These are phyloP conservation scores for Cladopsammia gracilis DNA, from an alignment of 64 coral and sea anemone genomes.

Conservation along the genomic window DNA sequence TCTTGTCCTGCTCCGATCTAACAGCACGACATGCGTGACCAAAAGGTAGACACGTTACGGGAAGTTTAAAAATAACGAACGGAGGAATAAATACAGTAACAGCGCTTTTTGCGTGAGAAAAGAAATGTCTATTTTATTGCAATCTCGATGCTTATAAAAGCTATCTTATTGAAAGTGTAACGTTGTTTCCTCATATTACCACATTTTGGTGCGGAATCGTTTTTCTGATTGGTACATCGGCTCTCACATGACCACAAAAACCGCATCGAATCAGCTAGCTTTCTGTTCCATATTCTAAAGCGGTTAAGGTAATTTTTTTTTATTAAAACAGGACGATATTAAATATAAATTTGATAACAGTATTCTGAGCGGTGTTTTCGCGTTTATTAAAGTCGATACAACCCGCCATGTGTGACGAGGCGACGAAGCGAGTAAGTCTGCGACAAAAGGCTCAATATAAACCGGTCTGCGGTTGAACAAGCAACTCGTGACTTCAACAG, in stretches of 20 bases:
- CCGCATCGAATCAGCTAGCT: slow-evolving; percentile 7
- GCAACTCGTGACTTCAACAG: background rate
- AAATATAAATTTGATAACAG: slow-evolving; percentile 7
- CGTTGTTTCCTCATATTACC: too few relatives aligned
- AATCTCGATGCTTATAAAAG: too few relatives aligned
- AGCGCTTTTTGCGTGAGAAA: too few relatives aligned
- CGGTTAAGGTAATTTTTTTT: background rate
- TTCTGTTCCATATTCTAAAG: background rate
- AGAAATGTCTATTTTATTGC: too few relatives aligned
- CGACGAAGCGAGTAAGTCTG: background rate
- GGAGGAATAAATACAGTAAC: too few relatives aligned
- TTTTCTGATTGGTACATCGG: background rate
- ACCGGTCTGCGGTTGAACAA: slow-evolving; percentile 50
- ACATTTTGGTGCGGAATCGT: background rate
- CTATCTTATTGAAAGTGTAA: too few relatives aligned
- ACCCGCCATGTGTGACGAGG: slow-evolving; percentile 6
- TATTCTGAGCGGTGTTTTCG: background rate
- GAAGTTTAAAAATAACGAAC: too few relatives aligned
- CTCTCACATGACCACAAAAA: slow-evolving; percentile 32
- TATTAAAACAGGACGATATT: background rate
- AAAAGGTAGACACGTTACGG: too few relatives aligned
- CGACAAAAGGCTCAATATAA: slow-evolving; percentile 18
- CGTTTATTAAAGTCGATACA: background rate
- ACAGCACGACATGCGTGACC: too few relatives aligned
- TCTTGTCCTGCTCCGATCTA: too few relatives aligned